Percentiles rank a stretch among this genome's conserved stretches.
phyloP scores from a whole-genome alignment of 2,113 vertebrate species.

The Ophiodon elongatus region DNA sequence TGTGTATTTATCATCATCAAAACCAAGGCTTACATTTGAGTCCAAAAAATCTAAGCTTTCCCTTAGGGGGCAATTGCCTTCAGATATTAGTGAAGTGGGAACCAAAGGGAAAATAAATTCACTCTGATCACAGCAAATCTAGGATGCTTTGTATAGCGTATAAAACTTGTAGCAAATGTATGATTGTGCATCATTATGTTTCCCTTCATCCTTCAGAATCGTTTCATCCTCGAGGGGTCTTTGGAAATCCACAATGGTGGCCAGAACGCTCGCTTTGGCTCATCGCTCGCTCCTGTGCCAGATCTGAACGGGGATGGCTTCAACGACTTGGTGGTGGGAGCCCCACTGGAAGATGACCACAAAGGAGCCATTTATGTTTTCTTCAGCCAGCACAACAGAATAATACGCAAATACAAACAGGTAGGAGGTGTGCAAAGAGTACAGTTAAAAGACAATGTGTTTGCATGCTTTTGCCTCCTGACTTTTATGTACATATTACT shows the following conservation, averaged over 20 bases:
- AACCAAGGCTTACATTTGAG: too few species aligned
- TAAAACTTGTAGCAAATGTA: background rate
- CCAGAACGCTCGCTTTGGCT: constrained; percentile 95
- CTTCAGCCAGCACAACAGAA: constrained; percentile 84
- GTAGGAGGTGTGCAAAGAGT: constrained; percentile 69
- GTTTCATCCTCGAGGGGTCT: constrained; percentile 86
- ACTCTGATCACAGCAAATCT: background rate
- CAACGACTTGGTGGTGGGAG: constrained; percentile 93
- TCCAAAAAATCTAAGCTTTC: background rate
- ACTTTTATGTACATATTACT: background rate
- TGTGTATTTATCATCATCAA: constrained; percentile 14
- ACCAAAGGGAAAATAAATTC: background rate
- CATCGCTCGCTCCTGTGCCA: constrained; percentile 89
- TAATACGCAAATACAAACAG: constrained; percentile 93
- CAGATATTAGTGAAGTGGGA: constrained; percentile 6
- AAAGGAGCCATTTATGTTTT: constrained; percentile 93
- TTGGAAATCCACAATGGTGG: constrained; percentile 88
- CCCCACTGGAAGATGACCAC: constrained; percentile 92
- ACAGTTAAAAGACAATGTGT: background rate
- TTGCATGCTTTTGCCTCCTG: background rate
- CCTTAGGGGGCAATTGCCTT: background rate
- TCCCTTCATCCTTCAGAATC: constrained; percentile 78
- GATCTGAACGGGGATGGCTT: constrained; percentile 96
- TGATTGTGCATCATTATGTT: background rate
- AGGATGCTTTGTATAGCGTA: background rate